Base-by-base conservation (phyloP, 2,113 vertebrate species). In the Bubo bubo region DNA sequence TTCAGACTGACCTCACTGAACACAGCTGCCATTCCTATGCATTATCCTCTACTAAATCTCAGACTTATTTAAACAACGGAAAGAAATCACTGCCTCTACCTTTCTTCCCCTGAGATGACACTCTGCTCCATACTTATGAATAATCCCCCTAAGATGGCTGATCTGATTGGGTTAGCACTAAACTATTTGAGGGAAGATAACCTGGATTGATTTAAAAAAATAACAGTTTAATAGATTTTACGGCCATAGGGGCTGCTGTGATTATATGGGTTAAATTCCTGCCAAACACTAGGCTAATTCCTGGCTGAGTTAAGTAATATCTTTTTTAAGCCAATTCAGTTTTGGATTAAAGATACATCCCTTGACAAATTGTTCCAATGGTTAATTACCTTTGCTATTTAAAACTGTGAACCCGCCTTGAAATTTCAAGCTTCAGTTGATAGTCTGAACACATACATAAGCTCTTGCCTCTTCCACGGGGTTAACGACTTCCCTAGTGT, bases 351-450 rank as follows among this genome's bases (percentile, higher is more conserved):
- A 63, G 50, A 66, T 32, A 62, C 47, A 27, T 86, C 71, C 90
- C 81, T 50, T 77, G 77, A n/a, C 39, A 93, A 71, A 83, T 86
- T 12, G 17, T 35, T 76, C 45, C 26, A 50, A 20, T 22, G 73
- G 45, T 95, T 92, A 96, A 93, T 83, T 94, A 93, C 82, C 37
- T 90, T 93, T 73, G 15, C 23, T 95, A 24, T 73, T 71, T 77
- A 79, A 82, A 94, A 83, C 18, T 90, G 28, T 0, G 0, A 62
- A 17, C 17, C 4, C 28, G 12, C 14, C 70, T 88, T 39, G 53
- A 95, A 96, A 90, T 34, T 28, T 64, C 71, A 62, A 28, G 23
- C 47, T 71, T 80, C 76, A 39, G 34, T 17, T 68, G 26, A 27
- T 26, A 81, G 62, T 85, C 84, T 2, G 2, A 85, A 74, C 60